These are phyloP conservation scores for Glossophaga mutica DNA, from an alignment of 2,797 vertebrate genomes.

Conservation along the genomic window DNA sequence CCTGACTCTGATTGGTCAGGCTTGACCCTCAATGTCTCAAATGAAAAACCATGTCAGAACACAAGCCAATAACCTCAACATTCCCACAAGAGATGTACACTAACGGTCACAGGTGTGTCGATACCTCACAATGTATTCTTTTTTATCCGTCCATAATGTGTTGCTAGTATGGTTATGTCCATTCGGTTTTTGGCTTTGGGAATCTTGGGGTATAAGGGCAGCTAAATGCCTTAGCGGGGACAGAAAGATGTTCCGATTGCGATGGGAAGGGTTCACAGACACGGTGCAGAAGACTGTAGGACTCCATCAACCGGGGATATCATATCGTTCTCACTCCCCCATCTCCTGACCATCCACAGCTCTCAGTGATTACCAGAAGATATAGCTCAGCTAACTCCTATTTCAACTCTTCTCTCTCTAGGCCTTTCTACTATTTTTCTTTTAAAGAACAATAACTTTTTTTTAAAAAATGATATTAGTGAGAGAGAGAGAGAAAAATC, in stretches of 20 bases:
- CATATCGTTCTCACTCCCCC: not conserved
- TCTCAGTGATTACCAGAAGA: not conserved
- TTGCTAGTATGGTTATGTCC: too few relatives aligned
- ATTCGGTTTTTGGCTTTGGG: not conserved
- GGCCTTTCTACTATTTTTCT: not conserved
- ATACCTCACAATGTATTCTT: not conserved
- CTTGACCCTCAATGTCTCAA: not conserved
- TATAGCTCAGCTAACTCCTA: not conserved
- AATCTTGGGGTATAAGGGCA: not conserved
- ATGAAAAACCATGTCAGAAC: not conserved
- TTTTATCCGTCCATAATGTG: not conserved
- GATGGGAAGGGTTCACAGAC: not conserved
- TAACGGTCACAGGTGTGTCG: rapidly evolving
- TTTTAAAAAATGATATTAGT: not conserved
- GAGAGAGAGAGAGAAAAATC: not conserved
- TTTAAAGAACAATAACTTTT: too few relatives aligned
- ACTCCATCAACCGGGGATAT: not conserved
- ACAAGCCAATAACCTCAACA: not conserved
- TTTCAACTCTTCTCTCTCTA: not conserved
- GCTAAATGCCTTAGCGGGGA: not conserved
- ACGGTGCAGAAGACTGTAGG: not conserved
- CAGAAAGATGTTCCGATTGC: not conserved
- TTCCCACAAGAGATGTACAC: not conserved
- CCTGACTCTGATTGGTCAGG: not conserved
- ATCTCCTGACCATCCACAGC: not conserved